Evolutionary conservation across 2,113 vertebrate species (phyloP).

Genomic region (Zosterops pallidus): DNA sequence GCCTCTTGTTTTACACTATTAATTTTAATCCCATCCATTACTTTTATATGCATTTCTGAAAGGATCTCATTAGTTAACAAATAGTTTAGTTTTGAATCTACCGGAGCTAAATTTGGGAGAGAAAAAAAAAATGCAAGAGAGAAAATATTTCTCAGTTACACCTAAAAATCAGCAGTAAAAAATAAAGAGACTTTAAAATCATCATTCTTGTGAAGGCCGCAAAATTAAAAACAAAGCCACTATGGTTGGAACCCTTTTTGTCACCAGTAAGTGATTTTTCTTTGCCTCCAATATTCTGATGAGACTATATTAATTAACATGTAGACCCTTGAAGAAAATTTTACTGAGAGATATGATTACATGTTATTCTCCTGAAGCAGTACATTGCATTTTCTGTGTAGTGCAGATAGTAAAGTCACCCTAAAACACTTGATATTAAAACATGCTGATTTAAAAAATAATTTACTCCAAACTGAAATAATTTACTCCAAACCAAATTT

Average conservation of each 20-base stretch:
- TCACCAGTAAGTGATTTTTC: neutral
- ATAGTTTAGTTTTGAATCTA: neutral
- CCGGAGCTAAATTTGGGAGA: neutral
- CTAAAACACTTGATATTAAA: neutral
- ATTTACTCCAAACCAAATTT: neutral
- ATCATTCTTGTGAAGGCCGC: neutral
- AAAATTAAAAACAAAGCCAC: neutral
- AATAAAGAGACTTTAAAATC: neutral
- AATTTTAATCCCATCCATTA: neutral
- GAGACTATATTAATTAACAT: neutral
- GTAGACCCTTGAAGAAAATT: neutral
- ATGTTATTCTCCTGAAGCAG: neutral
- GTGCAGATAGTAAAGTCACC: neutral
- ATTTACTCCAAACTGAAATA: neutral
- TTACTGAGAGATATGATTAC: neutral
- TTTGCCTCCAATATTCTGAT: neutral
- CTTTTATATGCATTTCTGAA: neutral
- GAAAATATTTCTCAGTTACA: neutral
- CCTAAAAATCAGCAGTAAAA: neutral
- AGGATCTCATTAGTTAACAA: neutral
- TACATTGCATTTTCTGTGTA: neutral
- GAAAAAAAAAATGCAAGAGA: neutral
- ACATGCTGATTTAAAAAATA: neutral
- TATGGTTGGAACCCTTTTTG: neutral
- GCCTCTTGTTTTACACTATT: neutral